A percentile compares a stretch with the other conserved stretches of the same genome.
Conservation (phyloP, 1,140 invertebrate genomes). For the Drosophila rufa region DNA sequence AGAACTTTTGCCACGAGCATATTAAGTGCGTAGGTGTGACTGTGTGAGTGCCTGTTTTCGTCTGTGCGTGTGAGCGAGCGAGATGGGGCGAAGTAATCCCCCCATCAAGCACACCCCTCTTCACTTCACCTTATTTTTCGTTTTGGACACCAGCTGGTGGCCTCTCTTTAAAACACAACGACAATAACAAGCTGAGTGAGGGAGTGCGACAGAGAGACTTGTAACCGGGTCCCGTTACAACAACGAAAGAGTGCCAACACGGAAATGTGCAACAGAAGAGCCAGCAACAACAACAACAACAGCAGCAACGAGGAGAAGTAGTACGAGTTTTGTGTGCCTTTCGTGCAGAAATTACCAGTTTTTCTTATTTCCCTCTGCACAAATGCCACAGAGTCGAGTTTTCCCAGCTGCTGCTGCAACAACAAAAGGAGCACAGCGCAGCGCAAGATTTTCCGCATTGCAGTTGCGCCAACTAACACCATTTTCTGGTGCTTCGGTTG, state of each 20-base stretch:
- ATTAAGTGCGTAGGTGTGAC: slow-evolving; percentile 44
- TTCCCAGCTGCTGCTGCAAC: slow-evolving; percentile 65
- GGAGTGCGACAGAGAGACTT: slow-evolving; percentile 8
- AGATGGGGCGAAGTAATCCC: slow-evolving; percentile 18
- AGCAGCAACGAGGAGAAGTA: slow-evolving; percentile 21
- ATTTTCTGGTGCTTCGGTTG: slow-evolving; percentile 50
- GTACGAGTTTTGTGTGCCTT: slow-evolving; percentile 55
- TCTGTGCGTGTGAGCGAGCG: slow-evolving; percentile 33
- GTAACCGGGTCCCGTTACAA: slow-evolving; percentile 46
- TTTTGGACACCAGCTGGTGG: slow-evolving; percentile 52
- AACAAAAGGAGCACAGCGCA: slow-evolving; percentile 32
- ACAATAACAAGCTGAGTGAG: slow-evolving; percentile 17
- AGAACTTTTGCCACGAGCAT: slow-evolving; percentile 69
- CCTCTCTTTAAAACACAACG: slow-evolving; percentile 22
- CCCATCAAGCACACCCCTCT: slow-evolving; percentile 5
- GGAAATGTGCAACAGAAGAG: slow-evolving; percentile 60
- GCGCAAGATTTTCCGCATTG: slow-evolving; percentile 76
- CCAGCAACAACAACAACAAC: slow-evolving; percentile 13
- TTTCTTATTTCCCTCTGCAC: slow-evolving; percentile 34
- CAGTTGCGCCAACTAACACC: slow-evolving; percentile 69
- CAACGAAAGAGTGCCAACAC: slow-evolving; percentile 48
- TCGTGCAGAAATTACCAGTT: slow-evolving; percentile 74
- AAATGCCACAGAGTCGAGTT: slow-evolving; percentile 71
- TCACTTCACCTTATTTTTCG: slow-evolving; percentile 8
- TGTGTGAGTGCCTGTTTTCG: slow-evolving; percentile 29